These are phyloP conservation scores for Seira sanloemensis DNA, from an alignment of 2,888 invertebrate species.

Conservation along the genomic window DNA sequence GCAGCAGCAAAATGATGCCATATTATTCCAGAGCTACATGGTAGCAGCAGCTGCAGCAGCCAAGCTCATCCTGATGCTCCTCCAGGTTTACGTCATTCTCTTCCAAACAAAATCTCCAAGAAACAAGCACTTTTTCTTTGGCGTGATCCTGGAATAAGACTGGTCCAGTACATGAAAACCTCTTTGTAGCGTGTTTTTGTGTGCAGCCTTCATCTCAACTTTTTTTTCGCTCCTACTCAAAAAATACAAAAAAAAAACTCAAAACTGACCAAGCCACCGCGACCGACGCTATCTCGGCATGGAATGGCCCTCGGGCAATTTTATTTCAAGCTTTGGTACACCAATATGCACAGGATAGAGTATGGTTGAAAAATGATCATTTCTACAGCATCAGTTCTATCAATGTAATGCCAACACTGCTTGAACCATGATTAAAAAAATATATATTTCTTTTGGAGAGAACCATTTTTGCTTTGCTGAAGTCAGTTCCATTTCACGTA, in stretches of 20 bases:
- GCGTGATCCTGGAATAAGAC: conserved; percentile 7
- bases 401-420: neutral
- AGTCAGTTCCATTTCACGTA: neutral
- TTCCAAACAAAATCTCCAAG: neutral
- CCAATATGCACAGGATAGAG: neutral
- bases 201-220: neutral
- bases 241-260: too few relatives aligned
- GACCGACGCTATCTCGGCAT: conserved; percentile 66
- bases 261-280: conserved; percentile 59
- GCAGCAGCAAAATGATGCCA: too few relatives aligned
- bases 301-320: conserved; percentile 61
- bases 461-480: neutral
- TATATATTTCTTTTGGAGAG: neutral
- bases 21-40: too few relatives aligned
- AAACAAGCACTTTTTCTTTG: neutral
- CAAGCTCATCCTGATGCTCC: neutral
- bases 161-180: neutral
- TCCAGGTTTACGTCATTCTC: conserved; percentile 5
- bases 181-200: neutral
- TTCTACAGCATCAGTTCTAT: neutral
- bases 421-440: neutral
- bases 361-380: conserved; percentile 10
- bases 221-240: neutral
- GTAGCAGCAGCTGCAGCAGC: neutral
- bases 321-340: conserved; percentile 27